Evolutionary conservation across 2,888 invertebrate species (phyloP).

Genomic region (Chaetogeoica ovagalla): DNA sequence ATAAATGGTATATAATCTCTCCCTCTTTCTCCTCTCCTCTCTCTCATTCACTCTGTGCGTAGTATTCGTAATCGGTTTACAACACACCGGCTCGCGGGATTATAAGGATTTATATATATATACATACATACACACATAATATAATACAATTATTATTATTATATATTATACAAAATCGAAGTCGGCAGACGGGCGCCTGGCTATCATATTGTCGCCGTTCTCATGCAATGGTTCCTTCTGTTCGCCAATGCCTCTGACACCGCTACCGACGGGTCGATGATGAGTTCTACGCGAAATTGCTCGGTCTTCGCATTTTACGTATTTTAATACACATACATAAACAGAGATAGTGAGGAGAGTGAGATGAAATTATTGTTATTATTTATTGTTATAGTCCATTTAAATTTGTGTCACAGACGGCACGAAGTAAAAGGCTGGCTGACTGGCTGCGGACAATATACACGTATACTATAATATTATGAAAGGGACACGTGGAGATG

Average conservation of each 20-base stretch:
- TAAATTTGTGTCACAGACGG: conserved; percentile 1
- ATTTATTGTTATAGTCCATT: conserved; percentile 11
- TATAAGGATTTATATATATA: conserved; percentile 26
- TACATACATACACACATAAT: neutral
- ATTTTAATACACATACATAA: neutral
- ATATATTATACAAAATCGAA: neutral
- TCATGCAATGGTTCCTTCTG: conserved; percentile 44
- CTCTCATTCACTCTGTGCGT: neutral
- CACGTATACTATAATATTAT: neutral
- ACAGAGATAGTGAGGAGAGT: neutral
- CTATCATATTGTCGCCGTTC: conserved; percentile 52
- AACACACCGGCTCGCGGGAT: conserved; percentile 47
- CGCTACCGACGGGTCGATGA: neutral
- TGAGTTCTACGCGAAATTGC: conserved; percentile 23
- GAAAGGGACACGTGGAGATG: neutral
- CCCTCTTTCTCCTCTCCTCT: neutral
- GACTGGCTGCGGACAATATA: neutral
- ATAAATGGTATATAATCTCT: neutral
- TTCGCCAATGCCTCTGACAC: conserved; percentile 19
- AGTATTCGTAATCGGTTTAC: conserved; percentile 47
- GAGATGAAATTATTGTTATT: conserved; percentile 31
- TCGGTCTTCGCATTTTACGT: neutral
- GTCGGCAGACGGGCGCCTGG: conserved; percentile 52
- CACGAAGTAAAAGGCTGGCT: neutral
- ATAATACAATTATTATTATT: neutral